Percentiles rank a stretch among this genome's conserved stretches.
These are phyloP conservation scores for Tenebrio molitor DNA, from an alignment of 1,140 invertebrate species.

Conservation along the genomic window DNA sequence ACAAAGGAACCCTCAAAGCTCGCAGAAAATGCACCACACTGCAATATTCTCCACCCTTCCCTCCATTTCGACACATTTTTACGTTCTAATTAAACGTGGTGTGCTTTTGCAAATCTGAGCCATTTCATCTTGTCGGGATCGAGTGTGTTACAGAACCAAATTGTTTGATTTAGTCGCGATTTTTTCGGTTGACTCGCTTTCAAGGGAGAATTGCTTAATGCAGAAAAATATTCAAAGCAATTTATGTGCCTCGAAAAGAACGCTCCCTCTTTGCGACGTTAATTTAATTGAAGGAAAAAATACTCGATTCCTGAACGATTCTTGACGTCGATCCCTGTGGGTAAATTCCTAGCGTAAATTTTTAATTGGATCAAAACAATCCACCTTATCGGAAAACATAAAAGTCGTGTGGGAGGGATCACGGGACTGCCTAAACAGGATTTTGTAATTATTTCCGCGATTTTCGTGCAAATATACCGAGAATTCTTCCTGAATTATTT, in stretches of 20 bases:
- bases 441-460: not conserved
- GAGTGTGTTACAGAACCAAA: not conserved
- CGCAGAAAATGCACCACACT: no score
- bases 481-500: not conserved
- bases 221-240: conserved; percentile 7
- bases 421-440: not conserved
- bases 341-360: not conserved
- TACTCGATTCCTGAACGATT: not conserved
- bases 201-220: conserved; percentile 1
- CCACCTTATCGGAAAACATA: not conserved
- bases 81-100: no score
- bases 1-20: no score
- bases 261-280: not conserved
- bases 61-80: not conserved
- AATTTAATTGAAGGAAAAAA: not conserved
- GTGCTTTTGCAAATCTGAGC: no score
- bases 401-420: not conserved
- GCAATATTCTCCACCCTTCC: not conserved
- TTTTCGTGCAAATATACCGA: not conserved
- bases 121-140: no score
- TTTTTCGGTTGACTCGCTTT: not conserved
- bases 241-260: not conserved
- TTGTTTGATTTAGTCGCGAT: not conserved
- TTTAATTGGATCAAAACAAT: not conserved
- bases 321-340: not conserved